Percentiles rank a stretch among this genome's conserved stretches.
phyloP scores from a whole-genome alignment of 1,140 invertebrate genomes.

The Sinonovacula constricta region DNA sequence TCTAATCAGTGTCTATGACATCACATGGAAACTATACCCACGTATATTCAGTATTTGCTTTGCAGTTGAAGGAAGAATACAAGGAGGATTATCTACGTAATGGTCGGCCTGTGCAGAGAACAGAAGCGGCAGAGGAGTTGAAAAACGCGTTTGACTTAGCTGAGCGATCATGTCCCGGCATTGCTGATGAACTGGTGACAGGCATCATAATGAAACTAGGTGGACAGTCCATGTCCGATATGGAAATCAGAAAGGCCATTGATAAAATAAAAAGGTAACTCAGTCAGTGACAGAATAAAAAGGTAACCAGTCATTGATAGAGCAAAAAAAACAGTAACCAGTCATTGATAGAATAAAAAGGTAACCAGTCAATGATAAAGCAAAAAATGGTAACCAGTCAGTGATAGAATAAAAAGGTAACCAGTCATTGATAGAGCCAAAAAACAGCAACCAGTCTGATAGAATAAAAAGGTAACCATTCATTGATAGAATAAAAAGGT shows the following conservation, averaged over 20 bases:
- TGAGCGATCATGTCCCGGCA: conserved; percentile 88
- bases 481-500: no score
- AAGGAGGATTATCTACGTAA: conserved; percentile 68
- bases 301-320: no score
- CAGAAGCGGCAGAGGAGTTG: conserved; percentile 88
- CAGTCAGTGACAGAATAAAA: conserved; percentile 53
- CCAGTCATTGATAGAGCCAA: background rate
- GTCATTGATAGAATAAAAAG: no score
- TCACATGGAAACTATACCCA: no score
- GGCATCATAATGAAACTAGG: conserved; percentile 85
- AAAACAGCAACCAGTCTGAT: no score
- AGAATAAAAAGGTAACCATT: no score
- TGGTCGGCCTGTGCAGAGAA: conserved; percentile 76
- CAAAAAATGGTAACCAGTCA: no score
- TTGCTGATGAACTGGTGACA: conserved; percentile 88
- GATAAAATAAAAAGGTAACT: conserved; percentile 70
- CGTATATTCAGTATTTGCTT: conserved; percentile 43
- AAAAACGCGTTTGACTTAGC: conserved; percentile 90
- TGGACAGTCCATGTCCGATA: conserved; percentile 53
- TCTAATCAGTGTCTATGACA: no score
- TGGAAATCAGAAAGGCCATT: conserved; percentile 63
- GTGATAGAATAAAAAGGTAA: background rate
- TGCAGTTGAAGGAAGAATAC: conserved; percentile 70
- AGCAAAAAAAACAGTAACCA: no score
- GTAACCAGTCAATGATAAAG: background rate